Evolutionary conservation across 1,140 invertebrate genomes (phyloP), one percentile per base, ranked within the genome.

Genomic region (Agrilus planipennis): DNA sequence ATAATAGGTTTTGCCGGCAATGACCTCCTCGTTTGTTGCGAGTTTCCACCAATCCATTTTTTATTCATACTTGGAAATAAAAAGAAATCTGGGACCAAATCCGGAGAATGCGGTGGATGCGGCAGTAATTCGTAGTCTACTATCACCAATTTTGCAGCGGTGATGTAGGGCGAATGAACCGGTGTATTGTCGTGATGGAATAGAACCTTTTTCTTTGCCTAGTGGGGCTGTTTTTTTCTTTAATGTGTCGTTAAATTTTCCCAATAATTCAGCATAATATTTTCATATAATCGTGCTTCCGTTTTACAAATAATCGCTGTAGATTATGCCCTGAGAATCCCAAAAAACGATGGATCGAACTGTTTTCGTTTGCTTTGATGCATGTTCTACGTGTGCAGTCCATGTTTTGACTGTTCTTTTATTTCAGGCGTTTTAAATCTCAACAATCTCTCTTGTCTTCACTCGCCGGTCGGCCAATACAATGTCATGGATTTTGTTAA

Each of bases 161-260:
- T 18, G 15, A 34, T 20, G 15, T 14, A 7, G 12, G 30, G 14
- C 16, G 32, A 18, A 16, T 34, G 19, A 38, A 45, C 50, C 37
- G 46, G 52, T 49, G 44, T 50, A 44, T 59, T 57, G 35, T 53
- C 53, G 30, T 55, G 54, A 28, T 55, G 55, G 39, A 56, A 55
- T 32, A 53, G 45, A 12, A 55, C 50, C n/a, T 53, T 58, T 44
- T 56, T 55, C 38, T 55, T 55, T 18, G 15, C 43, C 42, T 53
- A 46, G 49, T 58, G 47, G 20, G 37, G 30, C 18, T 39, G 30
- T 43, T 52, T 50, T 50, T 46, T 4, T 34, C 32, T 17, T 17
- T 18, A 34, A 18, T 18, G 9, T 16, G 5, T 14, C n/a, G 5
- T 20, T 18, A 3, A 29, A 29, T 29, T n/a, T 11, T 4, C 28